Conservation (phyloP, 2,797 vertebrate genomes). For the Crax fasciolata region DNA sequence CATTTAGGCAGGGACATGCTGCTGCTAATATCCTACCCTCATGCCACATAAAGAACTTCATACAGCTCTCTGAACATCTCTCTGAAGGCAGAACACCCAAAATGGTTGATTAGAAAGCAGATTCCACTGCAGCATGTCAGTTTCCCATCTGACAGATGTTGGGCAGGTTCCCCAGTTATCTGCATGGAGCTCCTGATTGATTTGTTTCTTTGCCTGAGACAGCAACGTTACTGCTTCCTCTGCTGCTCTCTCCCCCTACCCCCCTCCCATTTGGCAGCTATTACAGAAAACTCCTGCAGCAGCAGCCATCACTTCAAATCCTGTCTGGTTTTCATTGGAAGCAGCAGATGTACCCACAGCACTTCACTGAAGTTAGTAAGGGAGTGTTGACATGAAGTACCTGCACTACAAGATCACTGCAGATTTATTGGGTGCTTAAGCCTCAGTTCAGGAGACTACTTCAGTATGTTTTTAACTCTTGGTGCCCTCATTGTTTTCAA, state of each 20-base stretch:
- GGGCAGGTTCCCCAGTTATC: constrained; percentile 26
- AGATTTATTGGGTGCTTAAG: constrained; percentile 33
- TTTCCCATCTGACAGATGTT: constrained; percentile 30
- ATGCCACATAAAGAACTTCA: background rate
- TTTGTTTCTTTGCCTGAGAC: constrained; percentile 60
- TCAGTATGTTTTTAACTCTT: constrained; percentile 34
- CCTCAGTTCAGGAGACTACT: background rate
- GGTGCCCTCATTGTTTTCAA: background rate
- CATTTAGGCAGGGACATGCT: background rate
- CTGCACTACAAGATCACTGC: background rate
- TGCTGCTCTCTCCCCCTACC: background rate
- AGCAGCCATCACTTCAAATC: constrained; percentile 54
- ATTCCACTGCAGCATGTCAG: background rate
- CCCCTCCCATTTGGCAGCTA: constrained; percentile 52
- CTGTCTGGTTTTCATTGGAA: constrained; percentile 54
- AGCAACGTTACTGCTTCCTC: constrained; percentile 41
- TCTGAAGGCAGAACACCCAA: constrained; percentile 4
- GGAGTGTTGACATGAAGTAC: constrained; percentile 23
- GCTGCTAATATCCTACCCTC: background rate
- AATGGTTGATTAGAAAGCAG: background rate
- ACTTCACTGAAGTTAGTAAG: constrained; percentile 57
- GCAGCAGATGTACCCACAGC: constrained; percentile 59
- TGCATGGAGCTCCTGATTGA: constrained; percentile 48
- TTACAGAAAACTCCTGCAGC: constrained; percentile 58
- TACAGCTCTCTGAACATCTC: background rate